phyloP scores from a whole-genome alignment of 2,888 invertebrate genomes.

The Drosophila aldrichi region DNA sequence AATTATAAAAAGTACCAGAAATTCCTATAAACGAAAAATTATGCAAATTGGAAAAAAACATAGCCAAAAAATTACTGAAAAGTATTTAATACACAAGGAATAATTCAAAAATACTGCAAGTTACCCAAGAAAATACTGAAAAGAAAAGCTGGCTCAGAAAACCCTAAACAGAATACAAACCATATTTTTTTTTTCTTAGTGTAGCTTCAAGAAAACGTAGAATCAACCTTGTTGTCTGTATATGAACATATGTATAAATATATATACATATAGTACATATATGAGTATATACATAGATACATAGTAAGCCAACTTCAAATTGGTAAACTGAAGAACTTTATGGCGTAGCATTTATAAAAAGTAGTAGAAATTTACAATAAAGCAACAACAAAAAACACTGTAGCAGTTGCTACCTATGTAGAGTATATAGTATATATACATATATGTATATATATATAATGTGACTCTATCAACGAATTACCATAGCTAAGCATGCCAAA shows the following conservation, averaged over 20 bases:
- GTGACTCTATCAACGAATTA: slow-evolving; percentile 78
- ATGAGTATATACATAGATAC: not conserved
- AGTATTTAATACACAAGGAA: not conserved
- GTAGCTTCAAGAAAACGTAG: not conserved
- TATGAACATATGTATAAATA: not conserved
- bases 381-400: not conserved
- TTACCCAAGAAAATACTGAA: not conserved
- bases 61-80: too few species aligned
- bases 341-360: slow-evolving; percentile 70
- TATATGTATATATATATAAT: slow-evolving; percentile 38
- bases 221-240: slow-evolving; percentile 2
- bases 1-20: not conserved
- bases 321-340: slow-evolving; percentile 58
- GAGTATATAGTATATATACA: slow-evolving; percentile 31
- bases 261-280: not conserved
- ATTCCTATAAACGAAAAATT: not conserved
- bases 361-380: slow-evolving; percentile 24
- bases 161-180: not conserved
- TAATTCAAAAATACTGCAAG: not conserved
- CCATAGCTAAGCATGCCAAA: slow-evolving; percentile 55
- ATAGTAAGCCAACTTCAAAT: slow-evolving; percentile 12
- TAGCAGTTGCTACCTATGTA: slow-evolving; percentile 16
- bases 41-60: too few species aligned
- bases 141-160: not conserved
- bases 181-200: slow-evolving; percentile 6